Percentiles rank a stretch among this genome's conserved stretches.
phyloP scores from a whole-genome alignment of 2,888 invertebrate genomes.

The Suillia variegata region DNA sequence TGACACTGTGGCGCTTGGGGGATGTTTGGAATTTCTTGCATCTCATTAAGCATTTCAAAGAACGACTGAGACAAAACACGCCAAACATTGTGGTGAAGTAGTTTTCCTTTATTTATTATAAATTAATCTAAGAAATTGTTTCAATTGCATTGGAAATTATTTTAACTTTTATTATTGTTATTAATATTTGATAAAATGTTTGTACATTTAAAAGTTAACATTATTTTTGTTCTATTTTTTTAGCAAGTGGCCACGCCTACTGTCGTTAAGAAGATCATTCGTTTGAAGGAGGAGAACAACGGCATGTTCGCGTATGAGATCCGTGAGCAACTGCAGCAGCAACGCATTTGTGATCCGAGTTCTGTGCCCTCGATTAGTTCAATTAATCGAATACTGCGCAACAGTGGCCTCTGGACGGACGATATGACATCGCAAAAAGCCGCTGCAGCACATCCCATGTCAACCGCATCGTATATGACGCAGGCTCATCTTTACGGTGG shows the following conservation, averaged over 20 bases:
- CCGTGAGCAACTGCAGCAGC: constrained; percentile 84
- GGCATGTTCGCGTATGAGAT: constrained; percentile 98
- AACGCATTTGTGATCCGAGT: constrained; percentile 88
- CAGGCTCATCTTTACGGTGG: constrained; percentile 46
- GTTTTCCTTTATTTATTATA: too few relatives aligned
- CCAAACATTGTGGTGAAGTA: too few relatives aligned
- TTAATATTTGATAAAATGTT: too few relatives aligned
- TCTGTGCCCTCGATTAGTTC: constrained; percentile 93
- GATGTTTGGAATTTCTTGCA: too few relatives aligned
- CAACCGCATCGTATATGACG: constrained; percentile 57
- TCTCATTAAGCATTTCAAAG: too few relatives aligned
- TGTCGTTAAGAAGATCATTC: constrained; percentile 91
- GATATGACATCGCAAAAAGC: constrained; percentile 62
- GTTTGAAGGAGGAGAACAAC: constrained; percentile 93
- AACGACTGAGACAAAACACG: too few relatives aligned
- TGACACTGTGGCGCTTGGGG: too few relatives aligned
- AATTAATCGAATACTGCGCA: constrained; percentile 89
- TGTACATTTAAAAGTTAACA: too few relatives aligned
- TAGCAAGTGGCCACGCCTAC: constrained; percentile 97
- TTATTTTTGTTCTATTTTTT: constrained; percentile 43
- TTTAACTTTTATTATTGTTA: too few relatives aligned
- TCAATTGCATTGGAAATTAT: too few relatives aligned
- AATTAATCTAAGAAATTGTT: too few relatives aligned
- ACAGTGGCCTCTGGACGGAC: constrained; percentile 82
- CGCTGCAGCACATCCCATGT: constrained; percentile 41